These are phyloP conservation scores for Acronicta psi DNA, from an alignment of 2,888 invertebrate species.

Conservation along the genomic window DNA sequence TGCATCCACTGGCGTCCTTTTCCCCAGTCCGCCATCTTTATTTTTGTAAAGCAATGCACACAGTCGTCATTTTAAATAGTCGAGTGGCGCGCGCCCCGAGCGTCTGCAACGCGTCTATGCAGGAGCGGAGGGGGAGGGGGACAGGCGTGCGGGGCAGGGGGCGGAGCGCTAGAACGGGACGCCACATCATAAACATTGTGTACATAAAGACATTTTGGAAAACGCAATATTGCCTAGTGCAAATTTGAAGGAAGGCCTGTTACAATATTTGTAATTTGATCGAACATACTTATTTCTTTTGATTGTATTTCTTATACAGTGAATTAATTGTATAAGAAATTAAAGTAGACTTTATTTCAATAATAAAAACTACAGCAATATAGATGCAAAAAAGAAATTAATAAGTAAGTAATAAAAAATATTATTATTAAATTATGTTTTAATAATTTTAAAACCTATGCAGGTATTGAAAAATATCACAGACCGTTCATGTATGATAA, in stretches of 20 bases:
- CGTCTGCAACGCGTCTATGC: conserved; percentile 66
- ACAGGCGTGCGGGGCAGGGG: conserved; percentile 62
- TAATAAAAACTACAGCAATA: too few species aligned
- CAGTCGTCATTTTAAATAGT: conserved; percentile 70
- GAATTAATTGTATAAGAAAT: too few species aligned
- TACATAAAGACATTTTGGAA: conserved; percentile 59
- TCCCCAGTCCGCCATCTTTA: conserved; percentile 83
- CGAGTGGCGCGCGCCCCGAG: conserved; percentile 61
- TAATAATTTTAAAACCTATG: too few species aligned
- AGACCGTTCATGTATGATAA: too few species aligned
- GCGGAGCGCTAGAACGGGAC: conserved; percentile 78
- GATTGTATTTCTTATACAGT: too few species aligned
- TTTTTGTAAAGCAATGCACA: conserved; percentile 82
- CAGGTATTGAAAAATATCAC: too few species aligned
- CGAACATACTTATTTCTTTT: not conserved
- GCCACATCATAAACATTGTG: conserved; percentile 70
- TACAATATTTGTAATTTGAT: not conserved
- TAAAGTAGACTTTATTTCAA: too few species aligned
- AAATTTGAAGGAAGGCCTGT: not conserved
- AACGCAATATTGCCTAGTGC: conserved; percentile 47
- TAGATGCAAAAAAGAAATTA: too few species aligned
- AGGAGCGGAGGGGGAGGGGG: conserved; percentile 60
- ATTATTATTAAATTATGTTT: too few species aligned
- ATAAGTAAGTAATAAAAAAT: too few species aligned
- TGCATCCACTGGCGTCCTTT: conserved; percentile 54